phyloP scores from a whole-genome alignment of 2,888 invertebrate species.

The Bellardia bayeri region DNA sequence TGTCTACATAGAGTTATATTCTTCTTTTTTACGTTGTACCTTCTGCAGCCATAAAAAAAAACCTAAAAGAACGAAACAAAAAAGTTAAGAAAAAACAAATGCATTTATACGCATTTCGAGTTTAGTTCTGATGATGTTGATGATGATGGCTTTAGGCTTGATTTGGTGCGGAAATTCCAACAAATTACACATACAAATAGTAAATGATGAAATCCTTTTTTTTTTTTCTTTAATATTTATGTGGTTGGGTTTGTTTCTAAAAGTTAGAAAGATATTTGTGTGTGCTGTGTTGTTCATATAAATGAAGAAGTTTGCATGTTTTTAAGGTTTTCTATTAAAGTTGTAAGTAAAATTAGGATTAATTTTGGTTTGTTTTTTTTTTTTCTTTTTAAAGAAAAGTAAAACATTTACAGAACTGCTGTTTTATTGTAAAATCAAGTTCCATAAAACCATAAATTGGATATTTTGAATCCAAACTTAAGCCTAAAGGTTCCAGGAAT shows the following conservation, averaged over 20 bases:
- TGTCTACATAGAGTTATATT: slow-evolving; percentile 39
- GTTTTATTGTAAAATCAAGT: too few species aligned
- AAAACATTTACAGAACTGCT: not conserved
- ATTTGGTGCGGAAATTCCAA: slow-evolving; percentile 70
- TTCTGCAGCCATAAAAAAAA: slow-evolving; percentile 27
- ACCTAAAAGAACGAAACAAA: not conserved
- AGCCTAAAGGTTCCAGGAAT: too few species aligned
- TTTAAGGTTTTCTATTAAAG: slow-evolving; percentile 5
- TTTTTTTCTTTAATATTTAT: not conserved
- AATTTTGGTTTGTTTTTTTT: not conserved
- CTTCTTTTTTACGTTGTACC: not conserved
- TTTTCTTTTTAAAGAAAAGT: not conserved
- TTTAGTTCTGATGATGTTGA: slow-evolving; percentile 63
- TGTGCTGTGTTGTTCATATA: too few species aligned
- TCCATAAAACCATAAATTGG: too few species aligned
- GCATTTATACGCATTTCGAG: slow-evolving; percentile 67
- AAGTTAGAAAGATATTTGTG: slow-evolving; percentile 20
- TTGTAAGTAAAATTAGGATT: slow-evolving; percentile 15
- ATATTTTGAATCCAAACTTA: too few species aligned
- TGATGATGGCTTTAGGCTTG: slow-evolving; percentile 66
- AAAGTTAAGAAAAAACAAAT: slow-evolving; percentile 23
- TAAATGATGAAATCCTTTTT: slow-evolving; percentile 39
- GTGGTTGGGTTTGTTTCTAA: not conserved
- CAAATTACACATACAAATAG: slow-evolving; percentile 63
- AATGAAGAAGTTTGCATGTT: too few species aligned